Base-by-base conservation (phyloP, 2,797 vertebrate species). In the Sebastolobus altivelis region DNA sequence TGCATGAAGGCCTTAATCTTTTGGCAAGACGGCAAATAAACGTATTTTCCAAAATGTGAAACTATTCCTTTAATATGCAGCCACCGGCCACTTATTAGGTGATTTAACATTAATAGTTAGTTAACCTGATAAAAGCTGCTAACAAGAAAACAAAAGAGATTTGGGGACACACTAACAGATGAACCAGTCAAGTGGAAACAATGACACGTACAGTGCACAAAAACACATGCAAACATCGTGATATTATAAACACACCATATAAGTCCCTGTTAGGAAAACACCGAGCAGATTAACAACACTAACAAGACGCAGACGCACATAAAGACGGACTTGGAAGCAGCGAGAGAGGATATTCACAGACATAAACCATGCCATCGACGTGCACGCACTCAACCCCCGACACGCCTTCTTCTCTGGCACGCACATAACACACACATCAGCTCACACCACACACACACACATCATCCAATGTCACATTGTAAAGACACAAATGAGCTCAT, bases 391-490 rank as follows among this genome's bases (percentile, higher is more conserved):
- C 25, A 25, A 25, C 25, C 25, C 25, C 25, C 25, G 49, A 62
- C 70, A 75, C 25, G 11, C 49, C 18, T 72, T 22, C 25, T 14
- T 13, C 22, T 71, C 54, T 75, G 67, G 46, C 69, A 77, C 27
- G 70, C 61, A 65, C 62, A 43, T 43, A 0, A 14, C 14, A 22
- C 60, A 61, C 33, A 35, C 55, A 58, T 46, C 14, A n/a, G 31
- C 55, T 27, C 13, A 12, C 55, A 56, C 22, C 43, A 46, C 27
- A 29, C 0, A 84, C 84, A 76, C 76, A 81, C 84, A 87, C 83
- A 91, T 87, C 82, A 90, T 87, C 73, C 67, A 46, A 33, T 54
- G 75, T 89, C 82, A 82, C 74, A 29, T 69, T 6, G 18, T 18
- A 70, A 72, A 89, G 69, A 80, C 56, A 65, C 75, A 84, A 55